These are phyloP conservation scores for Phyllopteryx taeniolatus DNA, from an alignment of 2,113 vertebrate species.

Conservation along the genomic window DNA sequence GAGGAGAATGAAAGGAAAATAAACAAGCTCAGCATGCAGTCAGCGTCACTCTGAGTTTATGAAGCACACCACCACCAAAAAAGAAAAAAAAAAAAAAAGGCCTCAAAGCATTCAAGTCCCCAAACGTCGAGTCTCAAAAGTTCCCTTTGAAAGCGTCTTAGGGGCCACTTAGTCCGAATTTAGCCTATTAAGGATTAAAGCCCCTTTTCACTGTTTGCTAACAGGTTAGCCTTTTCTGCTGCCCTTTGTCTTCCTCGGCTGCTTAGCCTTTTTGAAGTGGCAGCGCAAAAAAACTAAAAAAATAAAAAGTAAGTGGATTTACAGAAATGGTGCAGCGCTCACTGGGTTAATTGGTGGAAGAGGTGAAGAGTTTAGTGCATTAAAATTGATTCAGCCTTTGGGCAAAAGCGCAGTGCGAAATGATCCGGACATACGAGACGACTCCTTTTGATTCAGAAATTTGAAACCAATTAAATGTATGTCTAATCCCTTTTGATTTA, in stretches of 20 bases:
- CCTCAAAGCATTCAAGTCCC: slow-evolving; percentile 48
- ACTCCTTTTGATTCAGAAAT: neutral
- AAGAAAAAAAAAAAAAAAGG: slow-evolving; percentile 17
- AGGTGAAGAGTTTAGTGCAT: slow-evolving; percentile 87
- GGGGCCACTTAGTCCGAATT: slow-evolving; percentile 91
- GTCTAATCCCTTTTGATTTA: too few relatives aligned
- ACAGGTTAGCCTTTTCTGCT: slow-evolving; percentile 95
- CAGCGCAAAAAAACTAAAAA: slow-evolving; percentile 70
- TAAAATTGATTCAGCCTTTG: slow-evolving; percentile 87
- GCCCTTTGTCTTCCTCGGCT: slow-evolving; percentile 71
- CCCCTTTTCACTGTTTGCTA: slow-evolving; percentile 86
- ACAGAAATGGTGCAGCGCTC: slow-evolving; percentile 87
- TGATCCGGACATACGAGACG: neutral
- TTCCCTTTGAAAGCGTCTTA: slow-evolving; percentile 84
- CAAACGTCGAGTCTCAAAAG: slow-evolving; percentile 48
- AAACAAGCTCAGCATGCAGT: slow-evolving; percentile 62
- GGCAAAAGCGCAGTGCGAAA: slow-evolving; percentile 2
- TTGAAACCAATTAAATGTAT: too few relatives aligned
- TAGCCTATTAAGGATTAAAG: slow-evolving; percentile 98
- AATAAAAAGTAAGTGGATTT: slow-evolving; percentile 88
- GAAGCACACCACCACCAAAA: slow-evolving; percentile 21
- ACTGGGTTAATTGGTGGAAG: slow-evolving; percentile 93
- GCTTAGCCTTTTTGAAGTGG: slow-evolving; percentile 87
- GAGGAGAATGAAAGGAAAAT: slow-evolving; percentile 65
- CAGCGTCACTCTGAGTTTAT: slow-evolving; percentile 43